A percentile compares a stretch with the other conserved stretches of the same genome.
Conservation (phyloP, 2,888 invertebrate genomes). For the Copidosoma aretas region DNA sequence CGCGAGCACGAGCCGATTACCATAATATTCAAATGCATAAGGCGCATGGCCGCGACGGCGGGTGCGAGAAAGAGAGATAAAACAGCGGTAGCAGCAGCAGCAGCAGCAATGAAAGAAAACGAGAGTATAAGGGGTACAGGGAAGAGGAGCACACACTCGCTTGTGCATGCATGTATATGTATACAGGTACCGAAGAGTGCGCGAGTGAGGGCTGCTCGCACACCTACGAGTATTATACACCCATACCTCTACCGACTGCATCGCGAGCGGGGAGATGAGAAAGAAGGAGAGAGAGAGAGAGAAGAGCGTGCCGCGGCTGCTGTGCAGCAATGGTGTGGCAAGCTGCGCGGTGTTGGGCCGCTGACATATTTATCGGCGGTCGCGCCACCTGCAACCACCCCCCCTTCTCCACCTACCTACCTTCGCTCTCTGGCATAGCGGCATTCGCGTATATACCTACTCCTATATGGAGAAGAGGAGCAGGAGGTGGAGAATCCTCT, state of each 20-base stretch:
- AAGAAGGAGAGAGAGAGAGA: conserved; percentile 20
- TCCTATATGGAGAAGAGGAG: conserved; percentile 8
- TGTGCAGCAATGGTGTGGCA: neutral
- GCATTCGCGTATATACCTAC: conserved; percentile 3
- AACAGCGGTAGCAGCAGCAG: conserved; percentile 28
- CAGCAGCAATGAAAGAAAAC: conserved; percentile 33
- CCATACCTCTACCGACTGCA: neutral
- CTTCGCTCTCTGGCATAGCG: neutral
- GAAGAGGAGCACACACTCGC: neutral
- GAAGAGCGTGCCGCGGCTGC: conserved; percentile 36
- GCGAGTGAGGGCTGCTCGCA: neutral
- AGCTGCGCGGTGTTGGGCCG: conserved; percentile 55
- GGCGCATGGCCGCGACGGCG: conserved; percentile 38
- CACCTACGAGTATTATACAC: neutral
- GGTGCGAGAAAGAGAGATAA: conserved; percentile 32
- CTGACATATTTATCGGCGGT: conserved; percentile 60
- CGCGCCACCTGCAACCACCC: conserved; percentile 49
- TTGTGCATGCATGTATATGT: too few species aligned
- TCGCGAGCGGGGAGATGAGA: conserved; percentile 30
- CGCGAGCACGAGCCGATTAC: conserved; percentile 50
- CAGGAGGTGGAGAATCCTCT: conserved; percentile 35
- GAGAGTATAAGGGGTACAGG: conserved; percentile 43
- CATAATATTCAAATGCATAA: conserved; percentile 61
- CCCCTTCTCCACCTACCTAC: conserved; percentile 49
- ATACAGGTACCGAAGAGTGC: conserved; percentile 3